Percentiles rank a stretch among this genome's conserved stretches.
Conservation (phyloP, 2,888 invertebrate species). For the Frankliniella intonsa region DNA sequence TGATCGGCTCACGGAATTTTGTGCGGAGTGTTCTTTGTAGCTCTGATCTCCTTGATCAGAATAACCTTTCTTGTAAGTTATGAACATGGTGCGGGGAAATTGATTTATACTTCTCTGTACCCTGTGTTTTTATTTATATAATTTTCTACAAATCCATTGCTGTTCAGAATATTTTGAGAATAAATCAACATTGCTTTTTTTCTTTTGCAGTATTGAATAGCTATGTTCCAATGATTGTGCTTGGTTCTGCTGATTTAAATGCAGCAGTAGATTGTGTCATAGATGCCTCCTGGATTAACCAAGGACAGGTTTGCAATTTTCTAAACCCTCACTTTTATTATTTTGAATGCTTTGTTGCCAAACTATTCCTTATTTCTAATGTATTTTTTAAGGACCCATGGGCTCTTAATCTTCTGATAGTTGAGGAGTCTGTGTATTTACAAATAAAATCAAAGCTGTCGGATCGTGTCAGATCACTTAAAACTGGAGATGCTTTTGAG, state of each 20-base stretch:
- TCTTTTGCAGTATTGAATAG: conserved; percentile 45
- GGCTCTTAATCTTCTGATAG: background rate
- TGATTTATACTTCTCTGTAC: background rate
- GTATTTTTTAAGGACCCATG: background rate
- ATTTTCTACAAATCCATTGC: background rate
- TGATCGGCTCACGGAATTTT: conserved; percentile 45
- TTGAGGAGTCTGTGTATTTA: background rate
- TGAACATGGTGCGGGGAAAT: background rate
- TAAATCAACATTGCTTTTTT: background rate
- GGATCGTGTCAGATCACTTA: conserved; percentile 44
- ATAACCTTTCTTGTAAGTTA: background rate
- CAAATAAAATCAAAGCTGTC: conserved; percentile 45
- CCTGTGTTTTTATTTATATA: background rate
- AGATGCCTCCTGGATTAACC: conserved; percentile 52
- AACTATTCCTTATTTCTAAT: background rate
- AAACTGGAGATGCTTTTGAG: conserved; percentile 47
- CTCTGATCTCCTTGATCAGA: conserved; percentile 37
- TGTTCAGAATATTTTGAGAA: background rate
- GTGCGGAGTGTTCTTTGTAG: conserved; percentile 40
- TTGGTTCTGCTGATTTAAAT: conserved; percentile 54
- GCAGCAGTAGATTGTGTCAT: conserved; percentile 52
- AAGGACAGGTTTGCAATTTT: conserved; percentile 48
- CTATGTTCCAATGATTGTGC: conserved; percentile 51
- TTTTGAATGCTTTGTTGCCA: background rate
- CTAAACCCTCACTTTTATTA: background rate